A percentile compares a stretch with the other conserved stretches of the same genome.
These are phyloP conservation scores for Aphelenchoides avenae DNA, from an alignment of 1,140 invertebrate genomes.

Conservation along the genomic window DNA sequence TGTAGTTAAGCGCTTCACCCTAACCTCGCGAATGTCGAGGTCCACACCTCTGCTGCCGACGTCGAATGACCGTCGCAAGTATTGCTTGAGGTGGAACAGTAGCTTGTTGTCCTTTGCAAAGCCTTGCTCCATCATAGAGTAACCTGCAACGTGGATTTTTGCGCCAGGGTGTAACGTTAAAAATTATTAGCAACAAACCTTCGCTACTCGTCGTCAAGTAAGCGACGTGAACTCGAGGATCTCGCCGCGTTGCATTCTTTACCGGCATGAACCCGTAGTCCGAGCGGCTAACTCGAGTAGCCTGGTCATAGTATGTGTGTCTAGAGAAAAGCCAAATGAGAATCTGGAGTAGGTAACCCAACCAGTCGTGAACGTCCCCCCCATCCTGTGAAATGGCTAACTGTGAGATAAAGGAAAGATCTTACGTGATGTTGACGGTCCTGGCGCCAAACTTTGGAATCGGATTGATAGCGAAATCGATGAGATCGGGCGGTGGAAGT, in stretches of 20 bases:
- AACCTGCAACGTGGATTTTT: constrained; percentile 46
- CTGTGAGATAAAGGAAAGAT: constrained; percentile 7
- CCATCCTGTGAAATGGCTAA: no score
- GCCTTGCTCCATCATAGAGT: constrained; percentile 60
- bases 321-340: constrained; percentile 23
- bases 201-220: constrained; percentile 57
- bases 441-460: constrained; percentile 58
- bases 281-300: constrained; percentile 46
- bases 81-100: constrained; percentile 57
- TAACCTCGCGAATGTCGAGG: constrained; percentile 52
- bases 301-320: constrained; percentile 53
- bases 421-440: constrained; percentile 57
- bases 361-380: no score
- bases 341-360: no score
- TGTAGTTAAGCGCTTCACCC: no score
- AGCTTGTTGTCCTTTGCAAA: constrained; percentile 54
- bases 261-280: constrained; percentile 60
- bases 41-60: constrained; percentile 48
- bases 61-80: constrained; percentile 51
- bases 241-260: constrained; percentile 55
- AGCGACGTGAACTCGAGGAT: constrained; percentile 57
- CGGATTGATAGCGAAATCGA: constrained; percentile 59
- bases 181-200: constrained; percentile 41
- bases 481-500: constrained; percentile 53
- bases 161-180: no score